A percentile compares a stretch with the other conserved stretches of the same genome.
Conservation (phyloP, 37 sponge, comb jelly and placozoan species). For the Hexactinellida sp. region DNA sequence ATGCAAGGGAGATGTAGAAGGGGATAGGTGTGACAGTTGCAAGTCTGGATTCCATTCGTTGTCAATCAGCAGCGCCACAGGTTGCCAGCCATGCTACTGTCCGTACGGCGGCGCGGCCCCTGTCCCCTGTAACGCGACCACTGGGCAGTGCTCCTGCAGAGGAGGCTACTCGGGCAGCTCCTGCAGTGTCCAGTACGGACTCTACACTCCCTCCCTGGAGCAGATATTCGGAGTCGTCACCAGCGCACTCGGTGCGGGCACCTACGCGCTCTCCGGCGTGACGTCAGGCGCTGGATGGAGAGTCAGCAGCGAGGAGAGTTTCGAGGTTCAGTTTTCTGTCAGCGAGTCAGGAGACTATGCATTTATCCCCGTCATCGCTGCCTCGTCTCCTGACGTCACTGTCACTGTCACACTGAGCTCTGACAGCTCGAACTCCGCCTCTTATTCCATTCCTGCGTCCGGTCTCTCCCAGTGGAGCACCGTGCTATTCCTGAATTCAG, state of each 20-base stretch:
- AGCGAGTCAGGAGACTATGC: background rate
- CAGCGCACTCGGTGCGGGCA: background rate
- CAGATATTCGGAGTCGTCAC: background rate
- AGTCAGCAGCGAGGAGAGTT: background rate
- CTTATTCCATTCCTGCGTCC: background rate
- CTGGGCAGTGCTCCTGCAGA: background rate
- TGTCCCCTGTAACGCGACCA: background rate
- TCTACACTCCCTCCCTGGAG: background rate
- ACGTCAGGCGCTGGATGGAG: background rate
- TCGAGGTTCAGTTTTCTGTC: background rate
- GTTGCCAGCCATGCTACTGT: background rate
- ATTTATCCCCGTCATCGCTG: background rate
- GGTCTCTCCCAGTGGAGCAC: background rate
- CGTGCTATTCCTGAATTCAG: background rate
- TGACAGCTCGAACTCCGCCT: background rate
- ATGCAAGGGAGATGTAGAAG: background rate
- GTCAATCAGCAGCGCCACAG: background rate
- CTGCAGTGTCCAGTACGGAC: background rate
- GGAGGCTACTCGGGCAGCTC: background rate
- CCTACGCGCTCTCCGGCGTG: background rate
- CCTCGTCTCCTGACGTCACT: background rate
- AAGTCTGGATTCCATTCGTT: constrained; percentile 8
- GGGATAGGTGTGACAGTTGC: background rate
- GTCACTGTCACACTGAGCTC: background rate
- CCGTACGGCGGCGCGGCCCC: background rate